Evolutionary conservation across 2,797 vertebrate genomes (phyloP).

Genomic region (Pseudochirops cupreus): DNA sequence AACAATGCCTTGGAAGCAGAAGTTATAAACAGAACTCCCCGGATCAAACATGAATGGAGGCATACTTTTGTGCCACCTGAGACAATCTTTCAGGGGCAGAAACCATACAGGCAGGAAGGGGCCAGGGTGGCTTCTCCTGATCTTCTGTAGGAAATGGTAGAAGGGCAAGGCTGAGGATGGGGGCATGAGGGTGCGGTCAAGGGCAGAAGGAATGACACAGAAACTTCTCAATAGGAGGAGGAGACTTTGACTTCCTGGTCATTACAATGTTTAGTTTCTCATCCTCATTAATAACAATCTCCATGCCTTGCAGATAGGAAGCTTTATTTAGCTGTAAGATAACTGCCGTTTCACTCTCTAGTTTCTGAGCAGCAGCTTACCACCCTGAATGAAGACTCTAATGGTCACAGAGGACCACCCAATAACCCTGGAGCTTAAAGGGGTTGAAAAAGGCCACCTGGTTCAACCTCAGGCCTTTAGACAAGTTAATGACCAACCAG

Average conservation of each 20-base stretch:
- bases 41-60: conserved; percentile 3
- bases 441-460: background rate
- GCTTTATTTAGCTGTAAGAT: conserved; percentile 11
- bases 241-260: conserved; percentile 43
- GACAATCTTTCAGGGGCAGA: background rate
- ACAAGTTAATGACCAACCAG: background rate
- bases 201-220: background rate
- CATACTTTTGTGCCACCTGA: conserved; percentile 20
- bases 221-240: conserved; percentile 12
- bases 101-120: background rate
- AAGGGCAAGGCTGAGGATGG: conserved; percentile 20
- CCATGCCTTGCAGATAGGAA: conserved; percentile 11
- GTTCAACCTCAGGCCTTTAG: background rate
- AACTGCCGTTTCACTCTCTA: background rate
- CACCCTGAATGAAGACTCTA: conserved; percentile 19
- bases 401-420: background rate
- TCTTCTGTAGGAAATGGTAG: background rate
- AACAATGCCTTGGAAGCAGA: background rate
- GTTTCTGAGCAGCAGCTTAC: background rate
- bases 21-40: background rate
- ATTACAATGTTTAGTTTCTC: conserved; percentile 47
- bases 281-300: conserved; percentile 4
- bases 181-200: background rate
- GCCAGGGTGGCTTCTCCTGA: conserved; percentile 12
- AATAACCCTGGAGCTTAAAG: background rate